A percentile compares a stretch with the other conserved stretches of the same genome.
Conservation (phyloP, 2,888 invertebrate genomes). For the Ennomos fuscantarius region DNA sequence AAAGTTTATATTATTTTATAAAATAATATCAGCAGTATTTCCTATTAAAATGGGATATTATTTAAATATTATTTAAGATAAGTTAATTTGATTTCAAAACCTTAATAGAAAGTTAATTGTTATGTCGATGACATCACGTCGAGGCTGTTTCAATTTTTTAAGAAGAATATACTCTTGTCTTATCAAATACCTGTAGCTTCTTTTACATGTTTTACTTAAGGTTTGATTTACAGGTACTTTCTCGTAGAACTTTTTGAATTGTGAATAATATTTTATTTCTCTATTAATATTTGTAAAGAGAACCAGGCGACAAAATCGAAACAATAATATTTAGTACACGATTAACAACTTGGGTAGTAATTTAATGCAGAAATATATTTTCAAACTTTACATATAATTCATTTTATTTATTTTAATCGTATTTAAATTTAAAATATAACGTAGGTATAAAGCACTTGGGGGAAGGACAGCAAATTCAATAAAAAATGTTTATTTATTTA, state of each 20-base stretch:
- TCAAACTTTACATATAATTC: slow-evolving; percentile 81
- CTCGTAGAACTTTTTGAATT: slow-evolving; percentile 13
- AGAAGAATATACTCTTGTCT: neutral
- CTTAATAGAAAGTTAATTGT: neutral
- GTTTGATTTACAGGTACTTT: slow-evolving; percentile 28
- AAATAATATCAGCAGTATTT: too few relatives aligned
- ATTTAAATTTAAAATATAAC: slow-evolving; percentile 82
- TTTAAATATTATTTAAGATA: too few relatives aligned
- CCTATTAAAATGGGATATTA: too few relatives aligned
- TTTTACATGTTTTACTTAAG: slow-evolving; percentile 4
- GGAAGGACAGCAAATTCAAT: slow-evolving; percentile 86
- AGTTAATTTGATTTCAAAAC: too few relatives aligned
- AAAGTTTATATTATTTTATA: too few relatives aligned
- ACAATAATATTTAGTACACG: slow-evolving; percentile 67
- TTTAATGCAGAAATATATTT: slow-evolving; percentile 79
- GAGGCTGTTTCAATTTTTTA: slow-evolving; percentile 1
- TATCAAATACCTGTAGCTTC: neutral
- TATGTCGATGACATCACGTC: slow-evolving; percentile 12
- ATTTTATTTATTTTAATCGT: slow-evolving; percentile 81
- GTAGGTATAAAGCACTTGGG: slow-evolving; percentile 86
- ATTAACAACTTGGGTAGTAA: slow-evolving; percentile 79
- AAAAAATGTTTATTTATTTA: slow-evolving; percentile 84
- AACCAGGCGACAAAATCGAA: slow-evolving; percentile 78
- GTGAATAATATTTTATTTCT: slow-evolving; percentile 12
- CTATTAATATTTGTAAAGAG: slow-evolving; percentile 35